Conservation (phyloP, 2,888 invertebrate genomes). For the Chloroclysta siterata region DNA sequence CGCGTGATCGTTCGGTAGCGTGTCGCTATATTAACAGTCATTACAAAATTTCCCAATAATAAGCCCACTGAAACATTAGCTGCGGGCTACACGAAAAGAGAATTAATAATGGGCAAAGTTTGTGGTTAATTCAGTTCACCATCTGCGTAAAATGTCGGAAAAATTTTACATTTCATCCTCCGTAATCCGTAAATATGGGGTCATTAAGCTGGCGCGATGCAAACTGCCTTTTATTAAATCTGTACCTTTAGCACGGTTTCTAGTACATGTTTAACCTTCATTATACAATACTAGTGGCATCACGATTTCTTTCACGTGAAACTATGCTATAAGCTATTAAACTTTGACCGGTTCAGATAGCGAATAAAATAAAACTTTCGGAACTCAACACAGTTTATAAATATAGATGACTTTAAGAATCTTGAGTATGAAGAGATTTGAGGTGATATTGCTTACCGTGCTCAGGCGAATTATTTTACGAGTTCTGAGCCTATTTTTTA, state of each 20-base stretch:
- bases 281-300: too few species aligned
- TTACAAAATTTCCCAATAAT: conserved; percentile 82
- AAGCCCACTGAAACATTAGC: conserved; percentile 75
- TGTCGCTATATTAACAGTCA: conserved; percentile 79
- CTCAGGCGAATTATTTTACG: too few species aligned
- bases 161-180: conserved; percentile 62
- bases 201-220: conserved; percentile 56
- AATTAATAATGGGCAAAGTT: conserved; percentile 80
- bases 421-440: too few species aligned
- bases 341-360: too few species aligned
- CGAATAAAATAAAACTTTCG: too few species aligned
- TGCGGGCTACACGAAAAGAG: conserved; percentile 74
- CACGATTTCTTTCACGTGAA: too few species aligned
- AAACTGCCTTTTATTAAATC: conserved; percentile 46
- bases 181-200: conserved; percentile 63
- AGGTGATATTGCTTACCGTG: too few species aligned
- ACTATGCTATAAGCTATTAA: too few species aligned
- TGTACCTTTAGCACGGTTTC: conserved; percentile 32
- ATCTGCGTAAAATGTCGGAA: conserved; percentile 70
- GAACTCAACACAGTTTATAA: too few species aligned
- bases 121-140: conserved; percentile 69
- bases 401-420: too few species aligned
- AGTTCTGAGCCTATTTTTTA: too few species aligned
- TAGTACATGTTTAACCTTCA: neutral
- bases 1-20: conserved; percentile 70